These are phyloP conservation scores for Sebastes nivosus DNA, from an alignment of 2,797 vertebrate species.

Conservation along the genomic window DNA sequence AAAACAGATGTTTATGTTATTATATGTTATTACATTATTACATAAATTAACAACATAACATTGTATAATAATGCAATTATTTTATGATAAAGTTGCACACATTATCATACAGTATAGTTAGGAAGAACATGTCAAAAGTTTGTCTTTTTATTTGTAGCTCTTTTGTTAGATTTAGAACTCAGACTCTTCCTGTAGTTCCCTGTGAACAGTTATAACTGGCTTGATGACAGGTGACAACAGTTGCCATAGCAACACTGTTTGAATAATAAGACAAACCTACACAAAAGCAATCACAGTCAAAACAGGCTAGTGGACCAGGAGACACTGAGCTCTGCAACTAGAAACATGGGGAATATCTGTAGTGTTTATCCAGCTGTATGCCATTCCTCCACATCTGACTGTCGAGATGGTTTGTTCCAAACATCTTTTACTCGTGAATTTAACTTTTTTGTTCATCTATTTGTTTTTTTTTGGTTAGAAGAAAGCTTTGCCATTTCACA, in stretches of 20 bases:
- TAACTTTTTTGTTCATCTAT: background rate
- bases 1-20: background rate
- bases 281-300: slow-evolving; percentile 14
- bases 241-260: slow-evolving; percentile 64
- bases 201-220: slow-evolving; percentile 8
- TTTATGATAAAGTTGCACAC: background rate
- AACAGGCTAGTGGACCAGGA: background rate
- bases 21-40: background rate
- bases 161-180: background rate
- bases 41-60: background rate
- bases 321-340: background rate
- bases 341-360: slow-evolving; percentile 53
- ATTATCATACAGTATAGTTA: background rate
- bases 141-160: background rate
- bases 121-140: background rate
- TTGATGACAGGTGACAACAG: slow-evolving; percentile 50
- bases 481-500: background rate
- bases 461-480: background rate
- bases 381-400: background rate
- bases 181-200: background rate
- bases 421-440: background rate
- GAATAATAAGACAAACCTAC: slow-evolving; percentile 29
- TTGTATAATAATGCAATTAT: background rate
- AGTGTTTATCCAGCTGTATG: background rate
- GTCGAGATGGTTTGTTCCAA: slow-evolving; percentile 48